Evolutionary conservation across 2,113 vertebrate genomes (phyloP).

Genomic region (Cygnus atratus): DNA sequence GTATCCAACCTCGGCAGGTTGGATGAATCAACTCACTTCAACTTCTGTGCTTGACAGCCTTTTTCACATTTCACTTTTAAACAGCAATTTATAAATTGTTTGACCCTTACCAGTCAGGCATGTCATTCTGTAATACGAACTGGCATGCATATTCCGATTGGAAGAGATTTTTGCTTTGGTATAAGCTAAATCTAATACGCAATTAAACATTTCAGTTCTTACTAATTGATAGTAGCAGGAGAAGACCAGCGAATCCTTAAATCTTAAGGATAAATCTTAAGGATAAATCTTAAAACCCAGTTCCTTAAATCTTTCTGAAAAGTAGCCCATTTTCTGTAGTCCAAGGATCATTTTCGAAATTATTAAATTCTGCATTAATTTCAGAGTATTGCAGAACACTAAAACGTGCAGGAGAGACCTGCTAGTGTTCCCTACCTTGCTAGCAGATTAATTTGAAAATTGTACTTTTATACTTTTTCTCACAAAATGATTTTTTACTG

Average conservation of each 20-base stretch:
- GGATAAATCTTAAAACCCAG: too few species aligned
- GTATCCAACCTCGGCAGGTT: not conserved
- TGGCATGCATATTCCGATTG: not conserved
- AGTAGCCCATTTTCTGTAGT: not conserved
- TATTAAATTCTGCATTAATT: not conserved
- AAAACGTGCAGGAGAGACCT: not conserved
- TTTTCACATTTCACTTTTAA: slow-evolving; percentile 16
- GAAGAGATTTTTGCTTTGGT: not conserved
- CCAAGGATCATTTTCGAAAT: not conserved
- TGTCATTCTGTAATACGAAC: not conserved
- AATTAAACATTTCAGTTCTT: not conserved
- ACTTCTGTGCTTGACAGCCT: slow-evolving; percentile 26
- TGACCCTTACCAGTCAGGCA: slow-evolving; percentile 1
- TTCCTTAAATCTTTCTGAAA: not conserved
- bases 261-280: too few species aligned
- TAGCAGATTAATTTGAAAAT: not conserved
- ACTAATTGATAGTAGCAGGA: not conserved
- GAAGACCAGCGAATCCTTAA: not conserved
- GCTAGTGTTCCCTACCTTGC: not conserved
- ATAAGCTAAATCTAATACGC: not conserved
- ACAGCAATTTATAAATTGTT: not conserved
- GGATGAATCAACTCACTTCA: not conserved
- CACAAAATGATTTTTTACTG: not conserved
- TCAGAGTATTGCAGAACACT: slow-evolving; percentile 7
- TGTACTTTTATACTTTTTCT: not conserved